Percentiles rank a stretch among this genome's conserved stretches.
These are phyloP conservation scores for Plodia interpunctella DNA, from an alignment of 1,140 invertebrate species.

Conservation along the genomic window DNA sequence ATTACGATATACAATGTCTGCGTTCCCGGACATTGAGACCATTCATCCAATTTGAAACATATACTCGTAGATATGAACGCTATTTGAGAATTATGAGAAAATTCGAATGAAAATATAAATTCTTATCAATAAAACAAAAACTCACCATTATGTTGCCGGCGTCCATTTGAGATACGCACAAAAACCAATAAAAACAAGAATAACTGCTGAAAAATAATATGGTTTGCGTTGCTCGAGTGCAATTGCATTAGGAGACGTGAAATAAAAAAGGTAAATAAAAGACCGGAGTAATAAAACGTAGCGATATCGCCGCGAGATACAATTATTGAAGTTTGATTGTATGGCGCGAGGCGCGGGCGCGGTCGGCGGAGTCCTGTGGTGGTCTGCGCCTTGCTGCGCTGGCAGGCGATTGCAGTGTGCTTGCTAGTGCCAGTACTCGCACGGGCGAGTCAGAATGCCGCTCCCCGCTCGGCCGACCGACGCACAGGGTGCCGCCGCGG, in stretches of 20 bases:
- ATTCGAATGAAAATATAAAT: slow-evolving; percentile 19
- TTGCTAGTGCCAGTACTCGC: not conserved
- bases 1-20: not conserved
- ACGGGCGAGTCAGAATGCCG: slow-evolving; percentile 9
- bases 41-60: slow-evolving; percentile 17
- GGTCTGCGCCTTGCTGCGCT: slow-evolving; percentile 27
- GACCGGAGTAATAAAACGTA: slow-evolving; percentile 53
- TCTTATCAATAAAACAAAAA: slow-evolving; percentile 16
- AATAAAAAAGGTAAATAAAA: slow-evolving; percentile 66
- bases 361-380: slow-evolving; percentile 35
- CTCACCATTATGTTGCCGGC: slow-evolving; percentile 37
- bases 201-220: slow-evolving; percentile 50
- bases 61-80: too few species aligned
- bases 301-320: slow-evolving; percentile 59
- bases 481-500: slow-evolving; percentile 25
- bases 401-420: slow-evolving; percentile 15
- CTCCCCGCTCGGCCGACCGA: slow-evolving; percentile 19
- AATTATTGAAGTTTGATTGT: slow-evolving; percentile 67
- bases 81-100: not conserved
- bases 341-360: slow-evolving; percentile 38
- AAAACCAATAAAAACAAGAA: slow-evolving; percentile 52
- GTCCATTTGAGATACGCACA: slow-evolving; percentile 60
- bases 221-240: slow-evolving; percentile 57
- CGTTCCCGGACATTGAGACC: slow-evolving; percentile 10
- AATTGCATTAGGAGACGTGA: slow-evolving; percentile 63